Conservation (phyloP, 2,797 vertebrate species). For the Euthynnus affinis region DNA sequence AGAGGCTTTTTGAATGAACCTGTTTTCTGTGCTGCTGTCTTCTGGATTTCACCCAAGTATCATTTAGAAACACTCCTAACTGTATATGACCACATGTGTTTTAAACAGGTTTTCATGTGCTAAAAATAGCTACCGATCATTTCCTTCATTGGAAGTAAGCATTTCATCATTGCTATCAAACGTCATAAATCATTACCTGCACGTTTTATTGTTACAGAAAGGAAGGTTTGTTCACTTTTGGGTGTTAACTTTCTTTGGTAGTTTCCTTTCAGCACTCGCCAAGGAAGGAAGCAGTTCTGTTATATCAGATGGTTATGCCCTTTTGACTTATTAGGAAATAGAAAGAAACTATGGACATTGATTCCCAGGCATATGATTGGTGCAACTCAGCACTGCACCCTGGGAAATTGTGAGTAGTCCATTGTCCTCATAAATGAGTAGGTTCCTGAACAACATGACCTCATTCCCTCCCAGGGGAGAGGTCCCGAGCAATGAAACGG, state of each 20-base stretch:
- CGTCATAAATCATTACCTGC: slow-evolving; percentile 28
- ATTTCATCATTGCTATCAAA: not conserved
- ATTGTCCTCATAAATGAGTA: slow-evolving; percentile 87
- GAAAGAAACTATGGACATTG: slow-evolving; percentile 53
- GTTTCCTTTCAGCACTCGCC: slow-evolving; percentile 56
- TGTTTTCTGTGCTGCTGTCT: not conserved
- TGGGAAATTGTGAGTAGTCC: slow-evolving; percentile 80
- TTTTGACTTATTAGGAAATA: slow-evolving; percentile 81
- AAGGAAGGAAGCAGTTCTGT: slow-evolving; percentile 65
- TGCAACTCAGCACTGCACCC: slow-evolving; percentile 65
- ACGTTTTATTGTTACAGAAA: slow-evolving; percentile 45
- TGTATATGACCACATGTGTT: not conserved
- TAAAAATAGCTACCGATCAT: not conserved
- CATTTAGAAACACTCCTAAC: too few relatives aligned
- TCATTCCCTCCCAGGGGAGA: slow-evolving; percentile 70
- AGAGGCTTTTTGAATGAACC: too few relatives aligned
- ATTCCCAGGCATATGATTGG: slow-evolving; percentile 85
- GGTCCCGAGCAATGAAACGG: slow-evolving; percentile 34
- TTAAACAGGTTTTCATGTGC: not conserved
- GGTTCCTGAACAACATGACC: slow-evolving; percentile 87
- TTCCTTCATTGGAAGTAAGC: not conserved
- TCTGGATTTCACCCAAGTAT: too few relatives aligned
- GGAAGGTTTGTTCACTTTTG: slow-evolving; percentile 36
- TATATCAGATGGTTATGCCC: slow-evolving; percentile 67
- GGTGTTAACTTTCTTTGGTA: slow-evolving; percentile 69